Conservation (phyloP, 2,113 vertebrate species). For the Hippopotamus amphibius region DNA sequence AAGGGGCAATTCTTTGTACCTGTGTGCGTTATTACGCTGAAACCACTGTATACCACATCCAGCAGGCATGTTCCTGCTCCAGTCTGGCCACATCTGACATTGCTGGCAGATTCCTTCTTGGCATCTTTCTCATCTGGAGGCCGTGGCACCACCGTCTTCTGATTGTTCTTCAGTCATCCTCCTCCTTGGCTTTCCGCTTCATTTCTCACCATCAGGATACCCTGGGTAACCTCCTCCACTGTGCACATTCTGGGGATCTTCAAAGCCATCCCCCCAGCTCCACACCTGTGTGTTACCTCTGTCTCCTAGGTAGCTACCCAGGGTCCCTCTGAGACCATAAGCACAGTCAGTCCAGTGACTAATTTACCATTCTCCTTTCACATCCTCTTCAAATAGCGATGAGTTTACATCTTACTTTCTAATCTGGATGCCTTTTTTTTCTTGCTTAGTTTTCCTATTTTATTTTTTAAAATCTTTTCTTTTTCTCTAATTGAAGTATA, state of each 20-base stretch:
- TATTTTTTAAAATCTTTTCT: no score
- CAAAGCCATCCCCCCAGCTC: not conserved
- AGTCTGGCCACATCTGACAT: fast-evolving
- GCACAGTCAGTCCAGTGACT: not conserved
- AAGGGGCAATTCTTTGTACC: not conserved
- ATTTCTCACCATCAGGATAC: not conserved
- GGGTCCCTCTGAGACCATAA: not conserved
- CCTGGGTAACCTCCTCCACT: fast-evolving
- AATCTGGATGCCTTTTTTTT: not conserved
- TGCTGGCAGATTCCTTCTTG: not conserved
- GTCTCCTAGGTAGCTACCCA: not conserved
- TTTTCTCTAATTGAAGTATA: no score
- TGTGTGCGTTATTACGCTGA: not conserved
- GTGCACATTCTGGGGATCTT: not conserved
- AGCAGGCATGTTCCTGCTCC: not conserved
- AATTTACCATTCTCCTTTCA: not conserved
- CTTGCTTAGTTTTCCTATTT: not conserved
- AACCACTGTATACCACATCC: not conserved
- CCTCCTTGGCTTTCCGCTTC: not conserved
- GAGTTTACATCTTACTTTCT: not conserved
- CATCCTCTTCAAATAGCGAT: not conserved
- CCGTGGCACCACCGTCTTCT: not conserved
- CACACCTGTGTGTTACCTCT: no score
- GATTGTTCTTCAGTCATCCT: not conserved
- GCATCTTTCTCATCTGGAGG: not conserved